Evolutionary conservation across 2,113 vertebrate genomes (phyloP), one percentile per base, ranked within the genome.

Genomic region (Rhipidura dahli): DNA sequence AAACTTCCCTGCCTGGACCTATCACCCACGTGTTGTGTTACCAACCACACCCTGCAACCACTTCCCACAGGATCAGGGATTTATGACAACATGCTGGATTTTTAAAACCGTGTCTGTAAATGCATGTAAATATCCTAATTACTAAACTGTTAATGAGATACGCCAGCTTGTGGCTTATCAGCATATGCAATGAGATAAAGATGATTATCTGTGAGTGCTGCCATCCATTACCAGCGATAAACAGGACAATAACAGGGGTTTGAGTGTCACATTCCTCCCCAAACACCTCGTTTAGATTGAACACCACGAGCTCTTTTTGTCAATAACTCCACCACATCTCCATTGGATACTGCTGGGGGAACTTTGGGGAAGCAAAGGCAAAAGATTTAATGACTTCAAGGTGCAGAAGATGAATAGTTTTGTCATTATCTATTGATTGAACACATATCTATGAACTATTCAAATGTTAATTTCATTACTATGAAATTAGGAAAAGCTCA

Each of bases 51-150:
- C 17, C 10, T 3, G 17, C 3, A 61, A 26, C 4, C 51, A 10
- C 0, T 0, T 44, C 30, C 5, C 1, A 2, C 10, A 18, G 37
- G 70, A 28, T 45, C 42, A 31, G 39, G 15, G 7, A 6, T 35
- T 63, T 30, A 11, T 5, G 22, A 26, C 56, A 79, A 57, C 11
- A 17, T 33, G 8, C 8, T 85, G 33, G 20, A 11, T 65, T 59
- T 59, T 57, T 45, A 39, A 72, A 79, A 22, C 11, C 16, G 0
- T 22, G 18, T 30, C 20, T 27, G 35, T 3, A 61, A 60, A 31
- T 15, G 19, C 3, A 13, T 27, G 26, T 24, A 77, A 93, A 83
- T n/a, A 19, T 8, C 26, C 28, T 65, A 72, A 80, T 57, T 91
- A 65, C 31, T 26, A 16, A 78, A 7, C 45, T 80, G 4, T 26